Percentiles rank a stretch among this genome's conserved stretches.
Evolutionary conservation across 2,113 vertebrate genomes (phyloP).

Genomic region (Albula glossodonta): DNA sequence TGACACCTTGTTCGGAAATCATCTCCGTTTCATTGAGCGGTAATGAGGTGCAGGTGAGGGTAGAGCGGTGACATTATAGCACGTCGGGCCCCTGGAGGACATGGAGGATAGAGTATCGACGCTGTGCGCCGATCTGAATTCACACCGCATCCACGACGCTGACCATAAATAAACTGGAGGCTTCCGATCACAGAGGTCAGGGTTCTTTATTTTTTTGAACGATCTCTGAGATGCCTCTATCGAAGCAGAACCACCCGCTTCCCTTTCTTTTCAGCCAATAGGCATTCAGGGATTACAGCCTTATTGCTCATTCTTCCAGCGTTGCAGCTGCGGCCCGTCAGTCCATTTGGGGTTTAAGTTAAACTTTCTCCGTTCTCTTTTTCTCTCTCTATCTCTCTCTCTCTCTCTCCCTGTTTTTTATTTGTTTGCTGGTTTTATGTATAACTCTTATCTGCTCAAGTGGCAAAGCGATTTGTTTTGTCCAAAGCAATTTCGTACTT

Average conservation of each 20-base stretch:
- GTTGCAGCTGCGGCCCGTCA: neutral
- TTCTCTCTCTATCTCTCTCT: neutral
- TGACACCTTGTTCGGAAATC: neutral
- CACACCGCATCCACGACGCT: neutral
- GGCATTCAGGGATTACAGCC: neutral
- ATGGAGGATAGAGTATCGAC: neutral
- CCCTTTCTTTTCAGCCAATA: neutral
- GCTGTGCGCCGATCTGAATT: neutral
- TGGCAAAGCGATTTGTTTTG: slow-evolving; percentile 65
- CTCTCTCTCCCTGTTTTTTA: slow-evolving; percentile 48
- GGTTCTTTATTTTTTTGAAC: neutral
- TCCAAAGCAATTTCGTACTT: slow-evolving; percentile 60
- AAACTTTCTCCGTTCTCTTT: slow-evolving; percentile 16
- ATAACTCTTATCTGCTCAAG: slow-evolving; percentile 63
- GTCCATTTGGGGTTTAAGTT: neutral
- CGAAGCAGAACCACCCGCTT: neutral
- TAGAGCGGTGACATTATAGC: neutral
- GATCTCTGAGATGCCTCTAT: neutral
- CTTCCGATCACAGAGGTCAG: neutral
- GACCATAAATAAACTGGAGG: neutral
- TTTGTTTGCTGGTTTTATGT: slow-evolving; percentile 68
- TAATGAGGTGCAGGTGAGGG: neutral
- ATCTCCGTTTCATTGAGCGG: neutral
- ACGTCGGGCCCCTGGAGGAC: neutral
- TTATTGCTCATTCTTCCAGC: neutral